Conservation (phyloP, 1,140 invertebrate species). For the Trichomalopsis sarcophagae region DNA sequence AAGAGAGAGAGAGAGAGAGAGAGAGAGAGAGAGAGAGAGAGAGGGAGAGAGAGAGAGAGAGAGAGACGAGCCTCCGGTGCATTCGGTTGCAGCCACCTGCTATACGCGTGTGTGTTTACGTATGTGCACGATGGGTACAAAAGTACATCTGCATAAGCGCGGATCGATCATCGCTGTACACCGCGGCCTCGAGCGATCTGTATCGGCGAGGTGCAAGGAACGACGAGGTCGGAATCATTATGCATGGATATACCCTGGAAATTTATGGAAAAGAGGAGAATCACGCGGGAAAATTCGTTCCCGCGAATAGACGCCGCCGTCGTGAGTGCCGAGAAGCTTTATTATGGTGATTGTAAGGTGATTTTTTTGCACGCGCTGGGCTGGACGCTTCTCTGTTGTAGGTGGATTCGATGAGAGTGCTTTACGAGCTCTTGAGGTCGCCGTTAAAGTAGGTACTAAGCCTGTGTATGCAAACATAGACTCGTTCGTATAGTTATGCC, state of each 20-base stretch:
- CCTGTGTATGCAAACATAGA: neutral
- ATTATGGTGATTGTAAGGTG: neutral
- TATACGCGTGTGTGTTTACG: neutral
- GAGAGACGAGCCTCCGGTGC: slow-evolving; percentile 9
- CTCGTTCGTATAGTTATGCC: neutral
- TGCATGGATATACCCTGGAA: neutral
- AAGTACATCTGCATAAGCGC: neutral
- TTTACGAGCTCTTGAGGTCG: neutral
- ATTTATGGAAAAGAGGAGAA: slow-evolving; percentile 25
- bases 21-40: too few species aligned
- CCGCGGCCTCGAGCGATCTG: neutral
- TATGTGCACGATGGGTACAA: too few species aligned
- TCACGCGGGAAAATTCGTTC: slow-evolving; percentile 20
- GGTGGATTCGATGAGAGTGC: too few species aligned
- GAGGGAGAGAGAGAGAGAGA: neutral
- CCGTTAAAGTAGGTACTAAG: neutral
- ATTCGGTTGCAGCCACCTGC: neutral
- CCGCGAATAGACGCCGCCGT: neutral
- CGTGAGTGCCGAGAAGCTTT: neutral
- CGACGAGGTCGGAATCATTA: slow-evolving; percentile 25
- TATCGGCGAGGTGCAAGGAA: neutral
- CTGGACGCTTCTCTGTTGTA: too few species aligned
- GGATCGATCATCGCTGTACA: neutral
- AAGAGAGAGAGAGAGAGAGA: neutral
- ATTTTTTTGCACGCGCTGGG: neutral